Evolutionary conservation across 2,113 vertebrate species (phyloP).

Genomic region (Chunga burmeisteri): DNA sequence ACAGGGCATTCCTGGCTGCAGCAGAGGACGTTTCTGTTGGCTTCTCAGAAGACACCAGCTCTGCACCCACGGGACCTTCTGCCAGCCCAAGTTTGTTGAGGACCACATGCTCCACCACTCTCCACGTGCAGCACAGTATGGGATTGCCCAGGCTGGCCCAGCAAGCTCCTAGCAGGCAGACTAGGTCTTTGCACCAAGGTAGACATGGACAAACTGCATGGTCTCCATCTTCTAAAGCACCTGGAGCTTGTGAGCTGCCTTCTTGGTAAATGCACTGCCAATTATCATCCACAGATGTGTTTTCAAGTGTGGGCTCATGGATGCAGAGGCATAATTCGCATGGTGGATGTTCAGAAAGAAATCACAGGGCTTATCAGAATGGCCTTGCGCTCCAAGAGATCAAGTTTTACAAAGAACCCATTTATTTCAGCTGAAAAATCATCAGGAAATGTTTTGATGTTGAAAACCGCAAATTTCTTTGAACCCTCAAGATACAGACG

Average conservation of each 20-base stretch:
- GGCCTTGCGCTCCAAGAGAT: neutral
- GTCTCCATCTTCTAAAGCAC: neutral
- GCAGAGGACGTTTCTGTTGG: neutral
- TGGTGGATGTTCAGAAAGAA: neutral
- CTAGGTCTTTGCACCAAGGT: neutral
- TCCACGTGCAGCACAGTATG: neutral
- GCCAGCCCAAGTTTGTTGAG: neutral
- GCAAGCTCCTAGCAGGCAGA: neutral
- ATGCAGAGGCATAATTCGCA: neutral
- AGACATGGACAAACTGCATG: too few species aligned
- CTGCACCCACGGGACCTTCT: neutral
- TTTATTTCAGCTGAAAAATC: neutral
- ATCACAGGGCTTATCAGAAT: neutral
- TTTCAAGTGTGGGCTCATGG: neutral
- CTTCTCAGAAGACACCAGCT: neutral
- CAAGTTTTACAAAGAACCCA: neutral
- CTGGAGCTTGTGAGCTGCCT: neutral
- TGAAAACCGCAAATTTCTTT: neutral
- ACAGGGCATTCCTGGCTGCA: neutral
- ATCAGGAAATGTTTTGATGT: neutral
- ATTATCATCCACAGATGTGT: neutral
- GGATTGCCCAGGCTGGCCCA: neutral
- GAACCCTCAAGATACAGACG: neutral
- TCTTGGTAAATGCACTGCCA: neutral
- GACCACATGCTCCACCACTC: neutral